phyloP scores from a whole-genome alignment of 2,797 vertebrate genomes.

The Chromobotia macracanthus region DNA sequence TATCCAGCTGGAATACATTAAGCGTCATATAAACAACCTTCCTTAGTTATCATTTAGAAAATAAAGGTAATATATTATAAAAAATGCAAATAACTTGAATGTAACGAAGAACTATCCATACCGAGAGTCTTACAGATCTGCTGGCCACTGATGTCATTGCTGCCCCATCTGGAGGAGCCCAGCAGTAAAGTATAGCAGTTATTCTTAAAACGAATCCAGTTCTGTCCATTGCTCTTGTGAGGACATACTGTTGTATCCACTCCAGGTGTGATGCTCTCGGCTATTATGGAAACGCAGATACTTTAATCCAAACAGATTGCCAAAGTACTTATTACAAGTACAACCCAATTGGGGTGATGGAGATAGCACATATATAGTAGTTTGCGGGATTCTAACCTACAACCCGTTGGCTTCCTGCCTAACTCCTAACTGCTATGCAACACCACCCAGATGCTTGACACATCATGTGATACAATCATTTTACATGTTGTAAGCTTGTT shows the following conservation, averaged over 20 bases:
- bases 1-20: constrained; percentile 40
- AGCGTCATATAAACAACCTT: background rate
- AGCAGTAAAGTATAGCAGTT: constrained; percentile 91
- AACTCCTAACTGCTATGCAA: no score
- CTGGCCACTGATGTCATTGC: constrained; percentile 64
- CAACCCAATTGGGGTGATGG: background rate
- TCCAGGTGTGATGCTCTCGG: constrained; percentile 70
- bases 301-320: background rate
- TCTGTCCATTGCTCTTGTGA: constrained; percentile 85
- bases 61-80: background rate
- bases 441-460: no score
- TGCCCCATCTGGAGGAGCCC: constrained; percentile 76
- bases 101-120: constrained; percentile 67
- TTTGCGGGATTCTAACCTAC: no score
- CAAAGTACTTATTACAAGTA: no score
- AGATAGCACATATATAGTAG: background rate
- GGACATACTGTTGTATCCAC: constrained; percentile 80
- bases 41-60: background rate
- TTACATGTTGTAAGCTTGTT: background rate
- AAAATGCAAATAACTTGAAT: background rate
- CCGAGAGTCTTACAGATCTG: constrained; percentile 82
- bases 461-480: no score
- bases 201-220: constrained; percentile 92
- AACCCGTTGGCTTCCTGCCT: no score
- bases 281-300: constrained; percentile 63